A percentile compares a stretch with the other conserved stretches of the same genome.
These are phyloP conservation scores for Tringa solitaria DNA, from an alignment of 2,113 vertebrate genomes.

Conservation along the genomic window DNA sequence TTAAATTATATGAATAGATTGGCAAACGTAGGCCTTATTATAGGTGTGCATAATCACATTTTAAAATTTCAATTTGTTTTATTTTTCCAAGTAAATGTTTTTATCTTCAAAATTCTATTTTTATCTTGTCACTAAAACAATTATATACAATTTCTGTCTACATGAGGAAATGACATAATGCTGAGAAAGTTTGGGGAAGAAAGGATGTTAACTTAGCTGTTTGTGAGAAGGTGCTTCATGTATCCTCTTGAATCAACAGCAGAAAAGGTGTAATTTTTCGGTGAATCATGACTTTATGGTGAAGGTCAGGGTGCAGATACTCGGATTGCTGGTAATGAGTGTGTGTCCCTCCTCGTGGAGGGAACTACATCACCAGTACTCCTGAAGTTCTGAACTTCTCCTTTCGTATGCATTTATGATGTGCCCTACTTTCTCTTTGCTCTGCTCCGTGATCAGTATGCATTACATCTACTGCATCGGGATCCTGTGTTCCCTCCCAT, in stretches of 20 bases:
- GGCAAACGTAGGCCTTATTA: background rate
- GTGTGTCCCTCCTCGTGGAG: background rate
- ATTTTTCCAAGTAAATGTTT: background rate
- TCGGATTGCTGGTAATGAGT: background rate
- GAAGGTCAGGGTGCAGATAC: background rate
- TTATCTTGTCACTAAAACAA: background rate
- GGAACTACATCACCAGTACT: background rate
- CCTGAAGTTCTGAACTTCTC: background rate
- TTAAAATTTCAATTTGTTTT: background rate
- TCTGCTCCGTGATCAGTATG: background rate
- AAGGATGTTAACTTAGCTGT: background rate
- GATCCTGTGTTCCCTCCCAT: background rate
- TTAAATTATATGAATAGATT: background rate
- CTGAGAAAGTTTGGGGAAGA: accelerated
- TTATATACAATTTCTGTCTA: background rate
- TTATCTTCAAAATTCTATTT: background rate
- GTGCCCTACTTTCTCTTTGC: conserved; percentile 23
- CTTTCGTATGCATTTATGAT: background rate
- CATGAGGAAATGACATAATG: background rate
- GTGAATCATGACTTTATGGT: background rate
- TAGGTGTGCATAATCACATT: background rate
- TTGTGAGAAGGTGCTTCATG: background rate
- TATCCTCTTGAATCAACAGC: background rate
- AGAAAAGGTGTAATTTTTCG: background rate
- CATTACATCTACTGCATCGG: background rate